These are phyloP conservation scores for Patella caerulea DNA, from an alignment of 2,888 invertebrate species.

Conservation along the genomic window DNA sequence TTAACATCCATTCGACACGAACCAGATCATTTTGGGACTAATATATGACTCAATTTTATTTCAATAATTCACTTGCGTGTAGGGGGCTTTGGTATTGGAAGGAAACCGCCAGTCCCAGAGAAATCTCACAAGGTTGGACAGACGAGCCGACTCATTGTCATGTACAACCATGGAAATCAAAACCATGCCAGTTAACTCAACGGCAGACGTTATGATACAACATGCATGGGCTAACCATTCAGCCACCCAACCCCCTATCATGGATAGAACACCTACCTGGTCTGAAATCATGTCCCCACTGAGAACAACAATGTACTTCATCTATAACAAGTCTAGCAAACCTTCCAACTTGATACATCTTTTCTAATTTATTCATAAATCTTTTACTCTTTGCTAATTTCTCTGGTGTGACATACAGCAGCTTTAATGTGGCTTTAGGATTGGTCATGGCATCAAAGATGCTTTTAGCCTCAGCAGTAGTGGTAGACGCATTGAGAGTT, in stretches of 20 bases:
- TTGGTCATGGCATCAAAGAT: slow-evolving; percentile 56
- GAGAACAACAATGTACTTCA: slow-evolving; percentile 94
- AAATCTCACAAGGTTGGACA: no score
- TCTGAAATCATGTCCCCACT: slow-evolving; percentile 95
- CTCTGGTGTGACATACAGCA: slow-evolving; percentile 93
- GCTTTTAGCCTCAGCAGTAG: slow-evolving; percentile 76
- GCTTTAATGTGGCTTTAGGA: slow-evolving; percentile 75
- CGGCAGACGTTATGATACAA: no score
- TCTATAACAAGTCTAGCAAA: slow-evolving; percentile 90
- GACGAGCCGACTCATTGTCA: no score
- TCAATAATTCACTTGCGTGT: no score
- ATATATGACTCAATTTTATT: no score
- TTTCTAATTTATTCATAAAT: slow-evolving; percentile 88
- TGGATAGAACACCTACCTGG: slow-evolving; percentile 74
- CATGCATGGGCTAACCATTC: no score
- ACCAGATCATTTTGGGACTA: no score
- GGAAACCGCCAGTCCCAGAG: no score
- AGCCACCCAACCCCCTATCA: background rate
- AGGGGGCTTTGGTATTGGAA: no score
- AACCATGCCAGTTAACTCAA: no score
- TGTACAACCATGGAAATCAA: no score
- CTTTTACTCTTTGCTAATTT: slow-evolving; percentile 72
- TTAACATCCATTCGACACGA: no score
- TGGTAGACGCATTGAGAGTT: slow-evolving; percentile 79
- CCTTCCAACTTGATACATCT: slow-evolving; percentile 80